Percentiles rank a stretch among this genome's conserved stretches.
Evolutionary conservation across 2,888 invertebrate genomes (phyloP).

Genomic region (Hemithea aestivaria): DNA sequence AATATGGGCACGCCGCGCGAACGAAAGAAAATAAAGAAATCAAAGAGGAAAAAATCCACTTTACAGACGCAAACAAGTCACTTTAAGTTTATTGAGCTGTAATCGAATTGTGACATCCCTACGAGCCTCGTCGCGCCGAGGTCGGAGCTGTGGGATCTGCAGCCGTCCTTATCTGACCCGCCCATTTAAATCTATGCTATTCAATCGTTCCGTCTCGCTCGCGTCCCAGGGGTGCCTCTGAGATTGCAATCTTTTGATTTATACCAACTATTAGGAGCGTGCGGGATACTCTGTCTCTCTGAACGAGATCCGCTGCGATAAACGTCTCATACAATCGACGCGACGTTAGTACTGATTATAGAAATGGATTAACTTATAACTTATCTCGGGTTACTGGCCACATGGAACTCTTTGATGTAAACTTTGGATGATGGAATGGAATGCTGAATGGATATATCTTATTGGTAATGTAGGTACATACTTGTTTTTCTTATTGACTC

Average conservation of each 20-base stretch:
- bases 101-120: slow-evolving; percentile 79
- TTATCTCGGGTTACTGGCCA: slow-evolving; percentile 29
- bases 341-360: slow-evolving; percentile 71
- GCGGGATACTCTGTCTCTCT: slow-evolving; percentile 69
- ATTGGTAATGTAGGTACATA: too few species aligned
- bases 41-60: slow-evolving; percentile 75
- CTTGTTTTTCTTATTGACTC: too few species aligned
- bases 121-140: slow-evolving; percentile 51
- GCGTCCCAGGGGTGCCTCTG: slow-evolving; percentile 76
- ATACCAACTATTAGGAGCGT: slow-evolving; percentile 78
- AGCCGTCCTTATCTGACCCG: slow-evolving; percentile 76
- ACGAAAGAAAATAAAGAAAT: slow-evolving; percentile 60
- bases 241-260: slow-evolving; percentile 80
- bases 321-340: slow-evolving; percentile 65
- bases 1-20: slow-evolving; percentile 29
- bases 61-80: slow-evolving; percentile 78
- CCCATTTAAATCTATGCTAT: slow-evolving; percentile 79
- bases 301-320: slow-evolving; percentile 66
- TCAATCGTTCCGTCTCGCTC: slow-evolving; percentile 78
- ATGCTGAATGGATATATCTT: slow-evolving; percentile 4
- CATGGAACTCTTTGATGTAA: slow-evolving; percentile 25
- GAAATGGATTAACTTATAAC: slow-evolving; percentile 61
- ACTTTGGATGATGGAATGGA: slow-evolving; percentile 8
- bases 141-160: slow-evolving; percentile 63
- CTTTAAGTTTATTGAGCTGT: slow-evolving; percentile 79